Conservation (phyloP, 2,113 vertebrate species). For the Bos indicus region DNA sequence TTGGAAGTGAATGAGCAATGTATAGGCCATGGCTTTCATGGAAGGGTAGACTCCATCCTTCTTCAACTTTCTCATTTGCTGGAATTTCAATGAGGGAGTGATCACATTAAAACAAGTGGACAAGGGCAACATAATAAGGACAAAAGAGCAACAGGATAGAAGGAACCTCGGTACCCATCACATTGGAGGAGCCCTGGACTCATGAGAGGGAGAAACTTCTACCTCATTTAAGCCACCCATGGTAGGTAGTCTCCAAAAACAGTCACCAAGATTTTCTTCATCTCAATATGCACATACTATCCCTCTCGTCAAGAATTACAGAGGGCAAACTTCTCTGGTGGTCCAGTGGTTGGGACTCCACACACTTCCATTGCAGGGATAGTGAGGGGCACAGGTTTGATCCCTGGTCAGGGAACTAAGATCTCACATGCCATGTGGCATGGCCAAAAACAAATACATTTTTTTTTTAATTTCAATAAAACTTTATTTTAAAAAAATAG, state of each 20-base stretch:
- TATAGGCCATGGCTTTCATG: not conserved
- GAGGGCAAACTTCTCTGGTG: not conserved
- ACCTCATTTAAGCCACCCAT: not conserved
- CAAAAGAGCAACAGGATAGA: not conserved
- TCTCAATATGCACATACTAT: not conserved
- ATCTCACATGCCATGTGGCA: not conserved
- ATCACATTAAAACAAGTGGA: not conserved
- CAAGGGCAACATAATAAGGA: not conserved
- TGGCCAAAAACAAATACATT: not conserved
- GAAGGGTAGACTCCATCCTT: not conserved
- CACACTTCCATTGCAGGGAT: not conserved
- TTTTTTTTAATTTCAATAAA: not conserved
- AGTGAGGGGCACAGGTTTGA: not conserved
- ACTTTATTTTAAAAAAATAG: not conserved
- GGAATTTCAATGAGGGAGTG: not conserved
- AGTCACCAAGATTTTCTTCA: not conserved
- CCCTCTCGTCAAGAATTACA: not conserved
- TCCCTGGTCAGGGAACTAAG: not conserved
- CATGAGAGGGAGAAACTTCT: not conserved
- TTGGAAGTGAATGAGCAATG: not conserved
- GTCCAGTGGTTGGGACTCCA: not conserved
- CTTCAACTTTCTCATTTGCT: not conserved
- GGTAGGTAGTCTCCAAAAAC: not conserved
- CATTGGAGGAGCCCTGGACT: not conserved
- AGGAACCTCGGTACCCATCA: not conserved